phyloP scores from a whole-genome alignment of 2,797 vertebrate species.

The Xenopus petersii region DNA sequence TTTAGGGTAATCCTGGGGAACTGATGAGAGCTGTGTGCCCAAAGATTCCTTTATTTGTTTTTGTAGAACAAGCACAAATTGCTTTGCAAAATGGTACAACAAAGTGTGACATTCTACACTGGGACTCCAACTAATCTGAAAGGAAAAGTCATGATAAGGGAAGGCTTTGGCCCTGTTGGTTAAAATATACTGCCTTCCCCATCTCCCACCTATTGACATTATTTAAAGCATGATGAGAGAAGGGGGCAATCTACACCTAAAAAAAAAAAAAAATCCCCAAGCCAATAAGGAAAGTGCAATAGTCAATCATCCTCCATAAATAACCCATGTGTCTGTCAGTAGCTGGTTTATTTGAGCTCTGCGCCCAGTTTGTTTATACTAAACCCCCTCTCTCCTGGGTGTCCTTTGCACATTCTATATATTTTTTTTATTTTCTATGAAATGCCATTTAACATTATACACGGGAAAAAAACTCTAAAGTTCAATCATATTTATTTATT shows the following conservation, averaged over 20 bases:
- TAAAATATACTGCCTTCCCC: not conserved
- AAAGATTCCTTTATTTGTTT: slow-evolving; percentile 24
- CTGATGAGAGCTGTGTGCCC: slow-evolving; percentile 20
- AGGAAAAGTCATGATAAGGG: slow-evolving; percentile 8
- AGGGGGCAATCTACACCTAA: slow-evolving; percentile 28
- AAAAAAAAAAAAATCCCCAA: slow-evolving; percentile 15
- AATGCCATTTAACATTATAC: slow-evolving; percentile 56
- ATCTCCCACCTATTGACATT: slow-evolving; percentile 28
- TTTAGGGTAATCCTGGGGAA: slow-evolving; percentile 15
- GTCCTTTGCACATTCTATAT: slow-evolving; percentile 59
- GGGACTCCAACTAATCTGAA: slow-evolving; percentile 13
- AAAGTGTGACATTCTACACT: slow-evolving; percentile 34
- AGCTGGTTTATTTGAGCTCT: slow-evolving; percentile 69
- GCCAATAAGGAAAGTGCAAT: slow-evolving; percentile 52
- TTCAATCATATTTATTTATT: slow-evolving; percentile 89
- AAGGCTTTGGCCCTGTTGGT: not conserved
- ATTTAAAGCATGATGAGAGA: slow-evolving; percentile 44
- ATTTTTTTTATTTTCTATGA: slow-evolving; percentile 36
- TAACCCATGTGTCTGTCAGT: slow-evolving; percentile 66
- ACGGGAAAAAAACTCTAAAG: slow-evolving; percentile 61
- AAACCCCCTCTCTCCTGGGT: slow-evolving; percentile 54
- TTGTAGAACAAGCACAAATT: slow-evolving; percentile 41
- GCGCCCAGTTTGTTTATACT: slow-evolving; percentile 66
- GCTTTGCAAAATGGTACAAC: slow-evolving; percentile 16
- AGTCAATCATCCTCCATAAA: slow-evolving; percentile 69